A percentile compares a stretch with the other conserved stretches of the same genome.
These are phyloP conservation scores for Volucella inflata DNA, from an alignment of 2,888 invertebrate species.

Conservation along the genomic window DNA sequence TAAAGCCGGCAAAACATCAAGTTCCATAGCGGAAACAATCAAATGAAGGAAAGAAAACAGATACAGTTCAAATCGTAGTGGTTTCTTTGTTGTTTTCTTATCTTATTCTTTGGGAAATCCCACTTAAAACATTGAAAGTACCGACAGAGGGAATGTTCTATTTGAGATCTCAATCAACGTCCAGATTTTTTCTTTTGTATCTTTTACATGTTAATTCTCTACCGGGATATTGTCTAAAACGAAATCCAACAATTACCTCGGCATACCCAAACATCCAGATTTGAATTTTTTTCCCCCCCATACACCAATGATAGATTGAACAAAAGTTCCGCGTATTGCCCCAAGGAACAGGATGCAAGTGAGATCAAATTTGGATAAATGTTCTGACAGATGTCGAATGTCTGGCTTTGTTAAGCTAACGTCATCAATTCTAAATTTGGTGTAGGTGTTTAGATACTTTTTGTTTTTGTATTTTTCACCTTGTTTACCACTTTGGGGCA, in stretches of 20 bases:
- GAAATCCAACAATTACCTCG: slow-evolving; percentile 5
- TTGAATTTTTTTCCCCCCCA: background rate
- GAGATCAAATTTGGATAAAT: slow-evolving; percentile 21
- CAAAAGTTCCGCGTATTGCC: slow-evolving; percentile 37
- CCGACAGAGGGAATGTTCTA: slow-evolving; percentile 28
- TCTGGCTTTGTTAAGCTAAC: slow-evolving; percentile 44
- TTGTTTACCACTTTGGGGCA: slow-evolving; percentile 31
- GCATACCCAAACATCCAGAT: slow-evolving; percentile 19
- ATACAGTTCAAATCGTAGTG: background rate
- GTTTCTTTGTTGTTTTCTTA: background rate
- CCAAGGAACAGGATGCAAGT: slow-evolving; percentile 60
- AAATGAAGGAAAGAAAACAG: slow-evolving; percentile 18
- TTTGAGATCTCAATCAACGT: slow-evolving; percentile 42
- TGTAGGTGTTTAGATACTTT: slow-evolving; percentile 16
- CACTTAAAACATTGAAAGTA: slow-evolving; percentile 35
- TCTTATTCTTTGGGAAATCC: slow-evolving; percentile 44
- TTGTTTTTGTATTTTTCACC: slow-evolving; percentile 20
- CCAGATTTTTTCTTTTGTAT: slow-evolving; percentile 11
- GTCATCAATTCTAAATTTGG: slow-evolving; percentile 37
- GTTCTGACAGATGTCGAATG: slow-evolving; percentile 42
- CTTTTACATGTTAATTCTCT: slow-evolving; percentile 52
- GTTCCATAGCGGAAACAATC: slow-evolving; percentile 26
- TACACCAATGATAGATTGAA: background rate
- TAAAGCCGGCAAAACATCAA: slow-evolving; percentile 3
- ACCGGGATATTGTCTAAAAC: slow-evolving; percentile 31